A percentile compares a stretch with the other conserved stretches of the same genome.
phyloP scores from a whole-genome alignment of 92 coral and sea anemone genomes.

The Zoanthus solanderi region DNA sequence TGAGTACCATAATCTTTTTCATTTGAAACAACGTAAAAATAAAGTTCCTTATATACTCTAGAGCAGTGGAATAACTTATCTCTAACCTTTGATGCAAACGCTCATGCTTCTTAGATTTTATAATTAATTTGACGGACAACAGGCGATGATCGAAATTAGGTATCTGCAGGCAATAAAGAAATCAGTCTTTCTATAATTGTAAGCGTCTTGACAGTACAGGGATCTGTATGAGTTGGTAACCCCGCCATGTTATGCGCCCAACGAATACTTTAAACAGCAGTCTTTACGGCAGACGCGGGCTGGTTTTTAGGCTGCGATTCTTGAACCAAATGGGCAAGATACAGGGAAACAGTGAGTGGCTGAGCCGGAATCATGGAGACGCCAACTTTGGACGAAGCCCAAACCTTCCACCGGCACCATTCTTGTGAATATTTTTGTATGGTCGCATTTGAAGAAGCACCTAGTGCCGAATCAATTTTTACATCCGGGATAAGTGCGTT shows the following conservation, averaged over 20 bases:
- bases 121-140: too few relatives aligned
- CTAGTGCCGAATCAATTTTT: too few relatives aligned
- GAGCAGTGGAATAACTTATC: too few relatives aligned
- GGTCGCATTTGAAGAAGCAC: neutral
- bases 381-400: neutral
- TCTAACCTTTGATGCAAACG: neutral
- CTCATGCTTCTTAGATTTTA: too few relatives aligned
- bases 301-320: neutral
- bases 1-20: neutral
- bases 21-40: neutral
- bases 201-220: neutral
- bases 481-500: too few relatives aligned
- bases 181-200: too few relatives aligned
- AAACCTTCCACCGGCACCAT: neutral
- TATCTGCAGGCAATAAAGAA: neutral
- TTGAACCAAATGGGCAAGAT: neutral
- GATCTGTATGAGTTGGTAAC: neutral
- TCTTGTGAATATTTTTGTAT: neutral
- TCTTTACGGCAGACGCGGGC: neutral
- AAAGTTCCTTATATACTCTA: neutral
- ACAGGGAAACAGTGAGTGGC: slow-evolving; percentile 1
- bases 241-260: slow-evolving; percentile 1
- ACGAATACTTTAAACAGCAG: neutral
- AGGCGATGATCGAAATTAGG: too few relatives aligned
- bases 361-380: slow-evolving; percentile 4